Evolutionary conservation across 1,140 invertebrate genomes (phyloP).

Genomic region (Drosophila varians): DNA sequence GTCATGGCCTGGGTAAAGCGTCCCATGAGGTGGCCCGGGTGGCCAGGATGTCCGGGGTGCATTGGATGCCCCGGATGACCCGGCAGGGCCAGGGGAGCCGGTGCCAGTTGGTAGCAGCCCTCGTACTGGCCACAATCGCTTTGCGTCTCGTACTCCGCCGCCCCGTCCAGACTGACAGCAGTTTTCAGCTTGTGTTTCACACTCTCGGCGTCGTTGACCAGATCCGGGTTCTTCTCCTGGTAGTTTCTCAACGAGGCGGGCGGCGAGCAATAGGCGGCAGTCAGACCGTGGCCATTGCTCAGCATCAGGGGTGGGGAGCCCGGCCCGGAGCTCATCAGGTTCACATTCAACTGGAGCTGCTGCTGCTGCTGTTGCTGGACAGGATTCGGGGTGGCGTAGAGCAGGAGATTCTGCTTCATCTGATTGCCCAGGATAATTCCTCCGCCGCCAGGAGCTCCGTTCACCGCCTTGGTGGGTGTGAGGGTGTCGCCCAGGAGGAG

Average conservation of each 20-base stretch:
- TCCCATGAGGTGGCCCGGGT: slow-evolving; percentile 39
- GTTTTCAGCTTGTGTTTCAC: slow-evolving; percentile 87
- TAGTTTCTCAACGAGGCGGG: slow-evolving; percentile 84
- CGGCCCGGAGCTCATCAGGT: slow-evolving; percentile 60
- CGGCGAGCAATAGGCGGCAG: slow-evolving; percentile 73
- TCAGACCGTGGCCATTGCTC: slow-evolving; percentile 53
- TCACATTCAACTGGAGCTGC: slow-evolving; percentile 73
- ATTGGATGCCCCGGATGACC: slow-evolving; percentile 14
- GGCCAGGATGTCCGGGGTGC: slow-evolving; percentile 36
- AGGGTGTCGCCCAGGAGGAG: slow-evolving; percentile 59
- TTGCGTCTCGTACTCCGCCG: slow-evolving; percentile 70
- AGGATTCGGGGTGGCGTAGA: slow-evolving; percentile 66
- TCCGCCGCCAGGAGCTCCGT: slow-evolving; percentile 38
- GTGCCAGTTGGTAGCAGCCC: slow-evolving; percentile 80
- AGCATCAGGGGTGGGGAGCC: slow-evolving; percentile 59
- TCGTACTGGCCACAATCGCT: slow-evolving; percentile 82
- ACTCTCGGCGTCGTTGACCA: slow-evolving; percentile 90
- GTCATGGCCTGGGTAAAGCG: slow-evolving; percentile 84
- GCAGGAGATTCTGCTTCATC: slow-evolving; percentile 79
- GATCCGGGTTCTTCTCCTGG: slow-evolving; percentile 89
- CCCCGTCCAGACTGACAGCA: slow-evolving; percentile 83
- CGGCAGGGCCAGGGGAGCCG: slow-evolving; percentile 24
- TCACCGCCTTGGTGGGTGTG: slow-evolving; percentile 70
- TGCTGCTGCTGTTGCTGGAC: slow-evolving; percentile 61
- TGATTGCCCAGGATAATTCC: slow-evolving; percentile 77